A percentile compares a stretch with the other conserved stretches of the same genome.
phyloP scores from a whole-genome alignment of 92 coral and sea anemone genomes.

The Muricea muricata region DNA sequence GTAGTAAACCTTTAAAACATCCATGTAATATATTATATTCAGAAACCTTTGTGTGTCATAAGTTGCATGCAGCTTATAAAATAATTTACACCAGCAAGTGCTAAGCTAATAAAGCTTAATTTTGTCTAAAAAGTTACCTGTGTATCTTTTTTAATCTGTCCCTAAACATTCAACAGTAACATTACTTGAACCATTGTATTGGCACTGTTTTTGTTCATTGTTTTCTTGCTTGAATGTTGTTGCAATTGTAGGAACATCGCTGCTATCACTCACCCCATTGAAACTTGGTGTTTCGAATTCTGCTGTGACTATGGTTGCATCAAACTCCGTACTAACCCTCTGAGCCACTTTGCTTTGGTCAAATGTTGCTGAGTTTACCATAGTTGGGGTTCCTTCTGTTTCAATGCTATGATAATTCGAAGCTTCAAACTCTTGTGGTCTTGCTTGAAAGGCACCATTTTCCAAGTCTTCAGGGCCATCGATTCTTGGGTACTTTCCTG shows the following conservation, averaged over 20 bases:
- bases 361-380: background rate
- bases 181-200: background rate
- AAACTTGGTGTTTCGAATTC: background rate
- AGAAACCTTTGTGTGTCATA: no score
- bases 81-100: no score
- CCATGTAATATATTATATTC: no score
- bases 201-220: background rate
- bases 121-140: no score
- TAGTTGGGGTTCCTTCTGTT: conserved; percentile 11
- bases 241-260: background rate
- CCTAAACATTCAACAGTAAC: background rate
- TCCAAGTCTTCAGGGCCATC: background rate
- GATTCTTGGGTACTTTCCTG: background rate
- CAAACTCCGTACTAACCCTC: background rate
- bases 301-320: background rate
- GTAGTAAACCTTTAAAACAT: background rate
- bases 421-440: background rate
- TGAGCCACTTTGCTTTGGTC: background rate
- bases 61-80: no score
- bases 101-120: no score
- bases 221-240: background rate
- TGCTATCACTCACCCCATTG: background rate
- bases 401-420: background rate
- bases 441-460: background rate
- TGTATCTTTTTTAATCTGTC: background rate